Percentiles rank a stretch among this genome's conserved stretches.
phyloP scores from a whole-genome alignment of 2,888 invertebrate species.

The Parnassius mnemosyne region DNA sequence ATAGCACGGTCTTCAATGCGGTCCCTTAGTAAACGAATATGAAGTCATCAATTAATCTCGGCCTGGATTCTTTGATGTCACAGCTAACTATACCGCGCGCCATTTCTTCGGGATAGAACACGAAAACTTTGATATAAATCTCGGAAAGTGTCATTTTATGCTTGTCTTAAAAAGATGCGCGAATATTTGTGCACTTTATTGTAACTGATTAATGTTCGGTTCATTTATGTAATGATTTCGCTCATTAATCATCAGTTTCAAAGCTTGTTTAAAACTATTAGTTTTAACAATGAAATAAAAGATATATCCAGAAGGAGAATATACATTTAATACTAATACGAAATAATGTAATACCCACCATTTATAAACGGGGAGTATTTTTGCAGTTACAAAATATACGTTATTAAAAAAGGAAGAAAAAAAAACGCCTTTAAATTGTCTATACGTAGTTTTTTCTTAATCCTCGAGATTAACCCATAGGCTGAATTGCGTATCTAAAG shows the following conservation, averaged over 20 bases:
- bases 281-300: background rate
- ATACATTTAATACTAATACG: too few relatives aligned
- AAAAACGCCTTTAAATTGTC: conserved; percentile 1
- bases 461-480: conserved; percentile 13
- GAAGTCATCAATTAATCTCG: conserved; percentile 49
- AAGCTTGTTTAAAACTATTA: background rate
- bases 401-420: too few relatives aligned
- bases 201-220: conserved; percentile 14
- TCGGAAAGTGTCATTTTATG: conserved; percentile 24
- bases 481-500: conserved; percentile 12
- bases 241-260: conserved; percentile 7
- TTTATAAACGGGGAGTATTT: too few relatives aligned
- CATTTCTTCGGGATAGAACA: conserved; percentile 32
- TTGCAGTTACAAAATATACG: too few relatives aligned
- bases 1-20: conserved; percentile 27
- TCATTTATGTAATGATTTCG: conserved; percentile 14
- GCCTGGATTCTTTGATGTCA: conserved; percentile 54
- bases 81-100: conserved; percentile 31
- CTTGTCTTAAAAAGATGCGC: conserved; percentile 25
- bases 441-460: conserved; percentile 11
- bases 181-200: conserved; percentile 21
- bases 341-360: too few relatives aligned
- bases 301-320: too few relatives aligned
- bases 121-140: conserved; percentile 28
- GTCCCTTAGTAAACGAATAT: conserved; percentile 45